phyloP scores from a whole-genome alignment of 2,888 invertebrate species.

The Apamea epomidion region DNA sequence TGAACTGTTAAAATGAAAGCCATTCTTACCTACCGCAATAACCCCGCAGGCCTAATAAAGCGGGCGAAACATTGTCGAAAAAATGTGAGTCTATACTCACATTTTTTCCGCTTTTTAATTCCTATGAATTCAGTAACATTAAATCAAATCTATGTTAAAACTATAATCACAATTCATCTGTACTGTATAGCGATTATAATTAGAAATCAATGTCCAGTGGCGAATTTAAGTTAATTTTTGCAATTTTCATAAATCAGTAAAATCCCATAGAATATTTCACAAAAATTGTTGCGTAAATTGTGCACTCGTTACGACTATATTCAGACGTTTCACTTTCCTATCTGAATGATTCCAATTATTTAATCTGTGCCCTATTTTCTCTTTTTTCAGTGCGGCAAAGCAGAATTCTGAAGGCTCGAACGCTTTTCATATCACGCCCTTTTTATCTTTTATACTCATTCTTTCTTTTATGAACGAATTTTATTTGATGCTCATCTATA shows the following conservation, averaged over 20 bases:
- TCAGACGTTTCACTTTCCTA: not conserved
- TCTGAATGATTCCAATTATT: conserved; percentile 44
- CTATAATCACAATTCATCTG: not conserved
- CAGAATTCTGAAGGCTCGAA: conserved; percentile 73
- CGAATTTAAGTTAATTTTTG: not conserved
- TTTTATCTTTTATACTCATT: conserved; percentile 79
- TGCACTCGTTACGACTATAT: not conserved
- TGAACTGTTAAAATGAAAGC: no score
- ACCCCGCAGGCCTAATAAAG: not conserved
- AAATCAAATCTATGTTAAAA: not conserved
- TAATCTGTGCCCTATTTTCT: conserved; percentile 72
- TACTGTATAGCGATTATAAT: not conserved
- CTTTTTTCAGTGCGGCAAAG: conserved; percentile 71
- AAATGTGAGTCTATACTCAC: no score
- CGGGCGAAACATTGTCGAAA: not conserved
- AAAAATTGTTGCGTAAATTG: not conserved
- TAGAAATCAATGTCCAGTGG: not conserved
- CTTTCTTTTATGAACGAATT: conserved; percentile 70
- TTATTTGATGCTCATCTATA: conserved; percentile 74
- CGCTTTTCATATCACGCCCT: conserved; percentile 78
- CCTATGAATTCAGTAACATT: not conserved
- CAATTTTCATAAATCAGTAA: not conserved
- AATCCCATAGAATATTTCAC: not conserved
- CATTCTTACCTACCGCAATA: no score
- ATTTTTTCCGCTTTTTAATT: no score